These are phyloP conservation scores for Capromys pilorides DNA, from an alignment of 2,797 vertebrate genomes.

Conservation along the genomic window DNA sequence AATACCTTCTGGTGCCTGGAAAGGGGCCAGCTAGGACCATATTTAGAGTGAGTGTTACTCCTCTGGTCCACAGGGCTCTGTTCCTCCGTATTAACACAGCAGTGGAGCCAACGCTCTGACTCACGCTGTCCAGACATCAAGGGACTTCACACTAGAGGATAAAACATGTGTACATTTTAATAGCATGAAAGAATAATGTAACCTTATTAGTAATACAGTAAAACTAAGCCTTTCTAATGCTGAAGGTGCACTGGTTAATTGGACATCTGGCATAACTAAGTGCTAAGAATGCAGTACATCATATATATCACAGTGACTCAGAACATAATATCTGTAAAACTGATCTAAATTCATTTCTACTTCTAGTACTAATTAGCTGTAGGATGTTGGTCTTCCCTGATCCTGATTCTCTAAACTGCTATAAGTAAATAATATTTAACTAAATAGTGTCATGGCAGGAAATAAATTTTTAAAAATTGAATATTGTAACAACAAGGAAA, in stretches of 20 bases:
- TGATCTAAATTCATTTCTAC: neutral
- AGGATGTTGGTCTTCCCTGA: neutral
- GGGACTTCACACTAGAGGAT: slow-evolving; percentile 25
- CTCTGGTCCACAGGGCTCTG: neutral
- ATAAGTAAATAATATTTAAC: neutral
- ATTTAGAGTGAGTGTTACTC: neutral
- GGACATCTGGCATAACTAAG: neutral
- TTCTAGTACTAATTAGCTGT: neutral
- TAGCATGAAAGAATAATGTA: slow-evolving; percentile 4
- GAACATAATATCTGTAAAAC: neutral
- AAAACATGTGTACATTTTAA: neutral
- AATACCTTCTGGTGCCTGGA: neutral
- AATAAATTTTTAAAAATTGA: neutral
- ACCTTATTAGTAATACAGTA: slow-evolving; percentile 32
- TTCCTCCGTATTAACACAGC: neutral
- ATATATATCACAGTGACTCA: neutral
- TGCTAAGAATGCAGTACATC: neutral
- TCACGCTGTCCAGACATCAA: slow-evolving; percentile 39
- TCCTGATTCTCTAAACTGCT: neutral
- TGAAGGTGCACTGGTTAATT: neutral
- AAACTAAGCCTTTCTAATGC: slow-evolving; percentile 34
- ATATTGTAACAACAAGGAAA: neutral
- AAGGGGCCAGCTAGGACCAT: neutral
- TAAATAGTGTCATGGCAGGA: neutral
- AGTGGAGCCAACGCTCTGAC: neutral